These are phyloP conservation scores for Delphinapterus leucas DNA, from an alignment of 2,113 vertebrate genomes.

Conservation along the genomic window DNA sequence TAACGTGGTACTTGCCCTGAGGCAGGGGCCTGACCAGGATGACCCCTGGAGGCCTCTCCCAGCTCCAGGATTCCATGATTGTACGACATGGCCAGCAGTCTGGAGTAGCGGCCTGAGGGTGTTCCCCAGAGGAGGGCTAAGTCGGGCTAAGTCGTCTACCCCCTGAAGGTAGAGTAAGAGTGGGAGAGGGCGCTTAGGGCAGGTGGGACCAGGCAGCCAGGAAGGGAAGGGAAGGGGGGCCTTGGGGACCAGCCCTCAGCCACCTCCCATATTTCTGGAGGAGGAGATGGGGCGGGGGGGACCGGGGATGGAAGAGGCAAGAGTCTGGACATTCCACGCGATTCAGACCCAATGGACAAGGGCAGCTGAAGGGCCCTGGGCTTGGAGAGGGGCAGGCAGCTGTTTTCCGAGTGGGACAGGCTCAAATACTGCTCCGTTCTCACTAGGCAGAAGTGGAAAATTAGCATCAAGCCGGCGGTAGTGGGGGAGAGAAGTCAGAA, in stretches of 20 bases:
- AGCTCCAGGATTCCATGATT: slow-evolving; percentile 59
- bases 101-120: slow-evolving; percentile 7
- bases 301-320: background rate
- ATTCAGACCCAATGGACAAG: slow-evolving; percentile 62
- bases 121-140: background rate
- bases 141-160: slow-evolving; percentile 45
- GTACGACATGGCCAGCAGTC: slow-evolving; percentile 69
- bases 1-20: background rate
- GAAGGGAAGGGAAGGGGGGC: background rate
- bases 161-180: slow-evolving; percentile 44
- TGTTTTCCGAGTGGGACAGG: slow-evolving; percentile 43
- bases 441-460: background rate
- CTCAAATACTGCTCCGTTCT: background rate
- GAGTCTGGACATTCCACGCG: slow-evolving; percentile 35
- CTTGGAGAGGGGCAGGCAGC: slow-evolving; percentile 29
- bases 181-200: background rate
- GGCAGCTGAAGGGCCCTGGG: slow-evolving; percentile 42
- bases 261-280: background rate
- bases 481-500: background rate
- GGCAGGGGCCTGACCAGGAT: background rate
- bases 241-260: background rate
- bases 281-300: background rate
- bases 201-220: background rate
- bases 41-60: slow-evolving; percentile 43
- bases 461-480: background rate